A percentile compares a stretch with the other conserved stretches of the same genome.
These are phyloP conservation scores for Drosophila nebulosa DNA, from an alignment of 1,140 invertebrate genomes.

Conservation along the genomic window DNA sequence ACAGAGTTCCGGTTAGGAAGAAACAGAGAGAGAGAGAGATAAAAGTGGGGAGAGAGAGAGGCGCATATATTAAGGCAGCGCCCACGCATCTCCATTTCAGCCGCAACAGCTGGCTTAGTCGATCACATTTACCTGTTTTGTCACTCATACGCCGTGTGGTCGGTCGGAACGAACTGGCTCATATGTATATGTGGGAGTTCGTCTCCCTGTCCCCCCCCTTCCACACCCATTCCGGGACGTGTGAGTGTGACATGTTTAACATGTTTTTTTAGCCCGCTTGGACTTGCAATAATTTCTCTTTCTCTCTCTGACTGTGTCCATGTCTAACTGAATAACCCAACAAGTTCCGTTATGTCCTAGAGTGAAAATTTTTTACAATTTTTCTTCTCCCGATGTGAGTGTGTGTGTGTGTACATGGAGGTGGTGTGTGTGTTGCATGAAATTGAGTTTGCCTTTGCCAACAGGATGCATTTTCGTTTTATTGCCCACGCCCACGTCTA, in stretches of 20 bases:
- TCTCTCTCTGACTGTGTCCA: slow-evolving; percentile 23
- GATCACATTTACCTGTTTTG: slow-evolving; percentile 60
- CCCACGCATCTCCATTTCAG: slow-evolving; percentile 55
- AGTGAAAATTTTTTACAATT: slow-evolving; percentile 28
- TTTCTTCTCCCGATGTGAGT: not conserved
- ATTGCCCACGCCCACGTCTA: not conserved
- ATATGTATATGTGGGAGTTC: slow-evolving; percentile 21
- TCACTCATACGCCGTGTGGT: slow-evolving; percentile 68
- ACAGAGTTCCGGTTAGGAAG: slow-evolving; percentile 35
- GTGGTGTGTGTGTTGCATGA: slow-evolving; percentile 5
- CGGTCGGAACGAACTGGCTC: not conserved
- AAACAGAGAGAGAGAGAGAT: not conserved
- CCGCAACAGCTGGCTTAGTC: slow-evolving; percentile 52
- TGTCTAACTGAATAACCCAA: slow-evolving; percentile 35
- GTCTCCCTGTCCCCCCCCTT: not conserved
- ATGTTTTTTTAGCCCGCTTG: slow-evolving; percentile 49
- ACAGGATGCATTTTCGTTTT: slow-evolving; percentile 17
- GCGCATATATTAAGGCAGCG: not conserved
- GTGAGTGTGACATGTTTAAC: slow-evolving; percentile 62
- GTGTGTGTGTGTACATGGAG: not conserved
- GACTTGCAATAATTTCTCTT: slow-evolving; percentile 42
- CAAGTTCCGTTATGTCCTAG: slow-evolving; percentile 42
- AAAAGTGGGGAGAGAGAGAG: slow-evolving; percentile 9
- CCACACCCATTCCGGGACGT: not conserved
- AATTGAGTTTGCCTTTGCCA: slow-evolving; percentile 6